phyloP scores from a whole-genome alignment of 1,140 invertebrate species.

The Scaptomyza montana region DNA sequence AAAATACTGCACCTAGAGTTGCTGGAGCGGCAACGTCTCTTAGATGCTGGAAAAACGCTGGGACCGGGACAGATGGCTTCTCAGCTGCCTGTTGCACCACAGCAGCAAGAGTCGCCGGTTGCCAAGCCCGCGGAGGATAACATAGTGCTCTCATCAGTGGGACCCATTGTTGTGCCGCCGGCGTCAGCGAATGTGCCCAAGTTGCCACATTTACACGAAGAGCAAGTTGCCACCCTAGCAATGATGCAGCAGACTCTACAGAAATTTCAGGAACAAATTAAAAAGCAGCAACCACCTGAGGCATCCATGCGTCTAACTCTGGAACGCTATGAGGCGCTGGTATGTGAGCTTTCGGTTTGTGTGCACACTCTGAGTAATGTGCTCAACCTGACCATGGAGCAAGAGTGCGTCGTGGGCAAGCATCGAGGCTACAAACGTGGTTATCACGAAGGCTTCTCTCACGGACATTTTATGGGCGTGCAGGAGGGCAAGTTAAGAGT shows the following conservation, averaged over 20 bases:
- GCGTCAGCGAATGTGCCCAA: conserved; percentile 28
- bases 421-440: conserved; percentile 59
- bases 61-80: conserved; percentile 21
- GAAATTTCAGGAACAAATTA: conserved; percentile 24
- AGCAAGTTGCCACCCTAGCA: conserved; percentile 53
- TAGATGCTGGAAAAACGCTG: neutral
- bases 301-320: conserved; percentile 28
- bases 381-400: conserved; percentile 67
- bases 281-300: conserved; percentile 10
- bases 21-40: conserved; percentile 41
- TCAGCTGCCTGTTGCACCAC: neutral
- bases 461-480: conserved; percentile 64
- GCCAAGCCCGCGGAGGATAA: neutral
- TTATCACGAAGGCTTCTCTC: conserved; percentile 61
- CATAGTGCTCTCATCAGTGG: conserved; percentile 27
- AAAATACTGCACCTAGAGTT: conserved; percentile 41
- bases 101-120: neutral
- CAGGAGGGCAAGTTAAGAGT: conserved; percentile 47
- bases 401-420: conserved; percentile 58
- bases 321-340: conserved; percentile 36
- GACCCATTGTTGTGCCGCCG: conserved; percentile 44
- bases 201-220: conserved; percentile 47
- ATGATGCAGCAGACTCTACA: conserved; percentile 44
- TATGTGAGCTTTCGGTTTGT: conserved; percentile 45
- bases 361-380: conserved; percentile 56